Conservation (phyloP, 2,797 vertebrate genomes). For the Cyclopterus lumpus region DNA sequence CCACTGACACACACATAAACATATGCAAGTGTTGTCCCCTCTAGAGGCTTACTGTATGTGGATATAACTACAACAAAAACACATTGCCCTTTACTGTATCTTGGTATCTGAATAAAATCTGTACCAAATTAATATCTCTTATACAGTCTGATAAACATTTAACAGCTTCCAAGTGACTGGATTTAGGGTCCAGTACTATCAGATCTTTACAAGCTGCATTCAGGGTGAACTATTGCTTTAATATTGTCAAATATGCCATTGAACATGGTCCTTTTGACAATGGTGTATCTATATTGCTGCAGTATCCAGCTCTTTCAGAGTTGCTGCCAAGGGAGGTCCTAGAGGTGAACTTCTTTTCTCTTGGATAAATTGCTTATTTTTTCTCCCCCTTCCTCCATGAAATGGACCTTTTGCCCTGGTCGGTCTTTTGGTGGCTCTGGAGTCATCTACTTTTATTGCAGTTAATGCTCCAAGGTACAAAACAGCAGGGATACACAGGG, state of each 20-base stretch:
- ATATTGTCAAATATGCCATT: slow-evolving; percentile 63
- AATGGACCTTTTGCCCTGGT: slow-evolving; percentile 71
- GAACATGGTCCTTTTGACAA: slow-evolving; percentile 58
- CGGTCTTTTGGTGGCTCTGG: slow-evolving; percentile 58
- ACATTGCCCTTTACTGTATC: neutral
- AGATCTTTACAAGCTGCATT: slow-evolving; percentile 39
- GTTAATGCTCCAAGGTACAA: slow-evolving; percentile 76
- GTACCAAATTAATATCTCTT: slow-evolving; percentile 2
- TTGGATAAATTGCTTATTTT: slow-evolving; percentile 81
- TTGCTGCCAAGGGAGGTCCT: slow-evolving; percentile 74
- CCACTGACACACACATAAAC: slow-evolving; percentile 36
- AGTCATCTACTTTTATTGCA: slow-evolving; percentile 82
- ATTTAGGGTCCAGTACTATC: slow-evolving; percentile 10
- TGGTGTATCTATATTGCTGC: slow-evolving; percentile 62
- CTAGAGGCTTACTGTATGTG: neutral
- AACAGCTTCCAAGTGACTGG: slow-evolving; percentile 17
- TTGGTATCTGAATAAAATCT: slow-evolving; percentile 2
- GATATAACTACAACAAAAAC: slow-evolving; percentile 1
- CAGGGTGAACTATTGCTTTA: slow-evolving; percentile 65
- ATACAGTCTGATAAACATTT: slow-evolving; percentile 11
- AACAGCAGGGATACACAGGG: slow-evolving; percentile 53
- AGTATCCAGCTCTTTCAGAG: slow-evolving; percentile 56
- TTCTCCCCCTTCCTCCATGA: slow-evolving; percentile 64
- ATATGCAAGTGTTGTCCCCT: slow-evolving; percentile 21
- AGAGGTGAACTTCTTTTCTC: slow-evolving; percentile 73